Conservation (phyloP, 2,113 vertebrate species). For the Laticauda laticaudata region DNA sequence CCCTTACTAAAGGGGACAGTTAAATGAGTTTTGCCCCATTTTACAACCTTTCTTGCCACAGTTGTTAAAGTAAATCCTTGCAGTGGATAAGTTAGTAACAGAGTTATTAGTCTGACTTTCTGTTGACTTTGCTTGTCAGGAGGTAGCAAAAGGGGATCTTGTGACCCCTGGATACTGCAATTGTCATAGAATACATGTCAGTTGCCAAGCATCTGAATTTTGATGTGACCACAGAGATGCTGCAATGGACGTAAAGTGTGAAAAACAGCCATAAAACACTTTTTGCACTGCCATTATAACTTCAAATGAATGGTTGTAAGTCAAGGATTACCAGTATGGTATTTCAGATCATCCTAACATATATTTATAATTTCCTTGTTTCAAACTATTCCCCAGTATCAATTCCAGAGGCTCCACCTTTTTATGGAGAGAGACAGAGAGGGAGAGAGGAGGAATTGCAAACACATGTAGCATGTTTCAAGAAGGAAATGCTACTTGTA, state of each 20-base stretch:
- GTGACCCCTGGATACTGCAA: neutral
- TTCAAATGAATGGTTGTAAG: neutral
- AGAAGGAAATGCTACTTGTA: neutral
- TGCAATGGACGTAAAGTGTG: neutral
- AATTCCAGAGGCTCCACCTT: neutral
- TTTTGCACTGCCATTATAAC: neutral
- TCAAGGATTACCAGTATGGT: neutral
- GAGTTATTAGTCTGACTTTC: neutral
- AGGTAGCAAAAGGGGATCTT: neutral
- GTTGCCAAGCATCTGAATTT: neutral
- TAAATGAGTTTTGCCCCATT: neutral
- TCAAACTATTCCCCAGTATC: neutral
- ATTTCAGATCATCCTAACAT: neutral
- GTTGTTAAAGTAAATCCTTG: neutral
- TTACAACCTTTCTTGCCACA: no score
- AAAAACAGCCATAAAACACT: neutral
- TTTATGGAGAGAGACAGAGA: neutral
- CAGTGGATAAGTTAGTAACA: neutral
- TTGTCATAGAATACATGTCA: neutral
- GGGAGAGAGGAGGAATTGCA: neutral
- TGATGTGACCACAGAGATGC: neutral
- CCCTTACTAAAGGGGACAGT: neutral
- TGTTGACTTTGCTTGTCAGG: neutral
- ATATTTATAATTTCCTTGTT: neutral
- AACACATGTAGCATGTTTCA: neutral